Evolutionary conservation across 2,113 vertebrate genomes (phyloP).

Genomic region (Gnathonemus longibarbis): DNA sequence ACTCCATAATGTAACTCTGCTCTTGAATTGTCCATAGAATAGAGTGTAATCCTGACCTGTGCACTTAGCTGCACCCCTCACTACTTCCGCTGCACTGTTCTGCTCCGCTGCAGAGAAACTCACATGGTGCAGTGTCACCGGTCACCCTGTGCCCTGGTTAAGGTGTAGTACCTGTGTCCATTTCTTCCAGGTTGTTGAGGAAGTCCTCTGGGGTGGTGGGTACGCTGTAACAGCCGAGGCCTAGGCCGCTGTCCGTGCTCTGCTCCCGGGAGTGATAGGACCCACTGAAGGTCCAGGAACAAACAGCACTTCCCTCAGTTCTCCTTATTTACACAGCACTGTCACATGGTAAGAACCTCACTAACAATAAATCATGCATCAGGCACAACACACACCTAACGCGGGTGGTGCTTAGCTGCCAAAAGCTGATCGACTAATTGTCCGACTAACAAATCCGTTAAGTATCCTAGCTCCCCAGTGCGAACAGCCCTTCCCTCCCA

Average conservation of each 20-base stretch:
- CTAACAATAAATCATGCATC: background rate
- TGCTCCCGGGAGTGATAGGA: conserved; percentile 82
- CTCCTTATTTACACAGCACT: background rate
- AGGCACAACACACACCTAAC: background rate
- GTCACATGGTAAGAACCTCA: background rate
- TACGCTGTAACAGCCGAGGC: conserved; percentile 78
- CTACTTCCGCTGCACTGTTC: background rate
- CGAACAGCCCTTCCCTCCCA: background rate
- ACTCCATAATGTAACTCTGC: background rate
- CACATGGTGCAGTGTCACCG: background rate
- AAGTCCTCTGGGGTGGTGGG: conserved; percentile 83
- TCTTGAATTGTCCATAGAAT: background rate
- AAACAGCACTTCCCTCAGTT: background rate
- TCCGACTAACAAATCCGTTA: background rate
- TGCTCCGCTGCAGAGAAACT: background rate
- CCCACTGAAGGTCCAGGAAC: conserved; percentile 55
- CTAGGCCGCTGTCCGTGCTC: conserved; percentile 82
- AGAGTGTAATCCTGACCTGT: background rate
- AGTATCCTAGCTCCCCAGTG: background rate
- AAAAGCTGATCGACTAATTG: background rate
- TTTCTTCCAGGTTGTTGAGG: conserved; percentile 80
- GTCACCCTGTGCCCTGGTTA: background rate
- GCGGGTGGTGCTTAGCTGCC: background rate
- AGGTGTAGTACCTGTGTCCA: conserved; percentile 74
- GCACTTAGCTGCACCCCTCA: background rate